phyloP scores from a whole-genome alignment of 2,888 invertebrate species.

The Oscheius sp. region DNA sequence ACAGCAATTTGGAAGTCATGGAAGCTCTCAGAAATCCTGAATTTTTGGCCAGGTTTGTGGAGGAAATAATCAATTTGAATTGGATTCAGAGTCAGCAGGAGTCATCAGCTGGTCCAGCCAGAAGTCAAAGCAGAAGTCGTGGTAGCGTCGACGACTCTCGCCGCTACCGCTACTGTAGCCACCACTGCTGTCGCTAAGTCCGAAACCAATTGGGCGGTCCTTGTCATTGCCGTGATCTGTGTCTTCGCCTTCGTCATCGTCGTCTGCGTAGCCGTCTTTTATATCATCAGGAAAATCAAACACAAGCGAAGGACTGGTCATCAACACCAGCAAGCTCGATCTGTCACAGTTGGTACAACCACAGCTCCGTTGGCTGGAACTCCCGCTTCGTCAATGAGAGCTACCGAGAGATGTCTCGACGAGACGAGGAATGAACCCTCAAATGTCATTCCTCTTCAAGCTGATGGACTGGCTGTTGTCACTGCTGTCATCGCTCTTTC shows the following conservation, averaged over 20 bases:
- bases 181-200: neutral
- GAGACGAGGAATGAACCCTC: neutral
- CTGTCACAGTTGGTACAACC: neutral
- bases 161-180: neutral
- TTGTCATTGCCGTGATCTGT: slow-evolving; percentile 6
- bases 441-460: neutral
- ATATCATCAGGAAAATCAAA: neutral
- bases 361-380: neutral
- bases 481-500: slow-evolving; percentile 3
- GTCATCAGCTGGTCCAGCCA: neutral
- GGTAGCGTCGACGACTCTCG: neutral
- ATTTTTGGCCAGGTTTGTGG: neutral
- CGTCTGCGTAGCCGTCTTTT: slow-evolving; percentile 1
- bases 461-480: slow-evolving; percentile 10
- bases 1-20: neutral
- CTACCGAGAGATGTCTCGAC: too few species aligned
- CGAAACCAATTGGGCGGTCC: neutral
- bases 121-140: neutral
- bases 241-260: neutral
- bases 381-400: neutral
- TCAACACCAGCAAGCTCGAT: too few species aligned
- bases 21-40: slow-evolving; percentile 9
- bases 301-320: neutral
- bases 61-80: too few species aligned
- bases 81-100: neutral